phyloP scores from a whole-genome alignment of 1,140 invertebrate genomes.

The Papilio machaon region DNA sequence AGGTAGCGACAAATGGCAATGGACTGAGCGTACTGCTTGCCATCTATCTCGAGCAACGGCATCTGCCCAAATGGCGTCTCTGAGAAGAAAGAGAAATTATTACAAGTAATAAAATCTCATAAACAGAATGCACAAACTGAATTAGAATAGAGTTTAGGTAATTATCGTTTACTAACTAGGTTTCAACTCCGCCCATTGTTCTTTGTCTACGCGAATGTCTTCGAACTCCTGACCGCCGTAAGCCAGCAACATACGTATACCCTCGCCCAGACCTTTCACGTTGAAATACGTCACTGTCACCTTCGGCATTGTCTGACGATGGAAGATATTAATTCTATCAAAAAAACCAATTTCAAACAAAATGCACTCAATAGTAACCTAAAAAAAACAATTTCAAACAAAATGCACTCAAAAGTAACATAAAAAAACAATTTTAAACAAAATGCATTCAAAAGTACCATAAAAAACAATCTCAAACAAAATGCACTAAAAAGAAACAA shows the following conservation, averaged over 20 bases:
- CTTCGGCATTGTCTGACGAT: constrained; percentile 53
- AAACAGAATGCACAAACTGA: background rate
- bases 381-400: too few relatives aligned
- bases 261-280: constrained; percentile 62
- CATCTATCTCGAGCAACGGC: constrained; percentile 87
- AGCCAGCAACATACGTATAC: constrained; percentile 84
- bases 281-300: constrained; percentile 62
- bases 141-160: background rate
- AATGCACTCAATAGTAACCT: too few relatives aligned
- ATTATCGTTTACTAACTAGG: constrained; percentile 49
- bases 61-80: constrained; percentile 83
- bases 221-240: constrained; percentile 87
- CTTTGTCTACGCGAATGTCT: constrained; percentile 83
- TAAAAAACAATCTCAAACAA: too few relatives aligned
- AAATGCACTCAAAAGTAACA: too few relatives aligned
- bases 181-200: constrained; percentile 81
- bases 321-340: background rate
- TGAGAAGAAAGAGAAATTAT: constrained; percentile 40
- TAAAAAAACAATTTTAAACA: too few relatives aligned
- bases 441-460: too few relatives aligned
- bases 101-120: too few relatives aligned
- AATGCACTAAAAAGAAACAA: too few relatives aligned
- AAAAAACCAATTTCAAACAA: too few relatives aligned
- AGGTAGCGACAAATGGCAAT: constrained; percentile 86
- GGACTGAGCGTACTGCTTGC: constrained; percentile 84